phyloP scores from a whole-genome alignment of 2,113 vertebrate genomes.

The Excalfactoria chinensis region DNA sequence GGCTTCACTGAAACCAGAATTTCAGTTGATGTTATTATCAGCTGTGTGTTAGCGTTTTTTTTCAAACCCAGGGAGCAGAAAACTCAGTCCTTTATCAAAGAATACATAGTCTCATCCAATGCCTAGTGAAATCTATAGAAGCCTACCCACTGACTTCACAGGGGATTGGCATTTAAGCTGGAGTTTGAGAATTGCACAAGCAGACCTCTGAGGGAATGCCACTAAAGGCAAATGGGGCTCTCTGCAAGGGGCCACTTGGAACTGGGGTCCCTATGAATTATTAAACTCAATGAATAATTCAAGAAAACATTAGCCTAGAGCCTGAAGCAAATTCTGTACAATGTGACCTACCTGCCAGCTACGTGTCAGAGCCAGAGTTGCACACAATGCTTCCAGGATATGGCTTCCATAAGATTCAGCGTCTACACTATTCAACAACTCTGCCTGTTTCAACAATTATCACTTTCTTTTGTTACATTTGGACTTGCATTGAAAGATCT shows the following conservation, averaged over 20 bases:
- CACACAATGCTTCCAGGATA: constrained; percentile 15
- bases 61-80: neutral
- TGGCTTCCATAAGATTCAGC: neutral
- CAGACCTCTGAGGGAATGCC: neutral
- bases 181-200: accelerated
- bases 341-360: constrained; percentile 38
- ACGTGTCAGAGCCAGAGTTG: neutral
- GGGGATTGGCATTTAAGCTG: neutral
- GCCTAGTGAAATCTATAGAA: neutral
- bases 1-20: neutral
- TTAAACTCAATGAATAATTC: constrained; percentile 50
- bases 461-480: constrained; percentile 55
- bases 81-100: neutral
- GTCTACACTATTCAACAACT: constrained; percentile 1
- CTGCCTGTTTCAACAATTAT: constrained; percentile 32
- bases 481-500: constrained; percentile 48
- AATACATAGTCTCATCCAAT: neutral
- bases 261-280: constrained; percentile 33
- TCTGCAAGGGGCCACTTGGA: constrained; percentile 19
- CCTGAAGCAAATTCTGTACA: neutral
- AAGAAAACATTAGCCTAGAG: constrained; percentile 43
- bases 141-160: neutral
- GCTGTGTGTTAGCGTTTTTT: neutral
- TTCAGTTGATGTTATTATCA: neutral
- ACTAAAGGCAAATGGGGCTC: neutral